A percentile compares a stretch with the other conserved stretches of the same genome.
These are phyloP conservation scores for Brienomyrus brachyistius DNA, from an alignment of 2,113 vertebrate genomes.

Conservation along the genomic window DNA sequence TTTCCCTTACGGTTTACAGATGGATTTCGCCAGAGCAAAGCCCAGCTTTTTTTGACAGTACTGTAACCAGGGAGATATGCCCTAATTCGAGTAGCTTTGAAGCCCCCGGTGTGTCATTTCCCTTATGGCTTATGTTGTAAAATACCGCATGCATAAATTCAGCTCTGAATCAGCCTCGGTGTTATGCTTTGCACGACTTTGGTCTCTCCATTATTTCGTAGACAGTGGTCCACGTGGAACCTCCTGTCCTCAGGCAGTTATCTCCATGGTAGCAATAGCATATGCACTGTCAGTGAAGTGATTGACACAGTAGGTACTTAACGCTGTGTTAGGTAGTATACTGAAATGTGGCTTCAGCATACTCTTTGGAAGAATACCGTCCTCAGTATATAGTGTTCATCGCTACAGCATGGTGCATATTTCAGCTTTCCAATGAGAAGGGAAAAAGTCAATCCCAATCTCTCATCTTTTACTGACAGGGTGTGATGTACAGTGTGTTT, in stretches of 20 bases:
- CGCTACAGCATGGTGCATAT: neutral
- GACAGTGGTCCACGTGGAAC: neutral
- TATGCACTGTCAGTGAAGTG: neutral
- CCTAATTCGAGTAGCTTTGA: neutral
- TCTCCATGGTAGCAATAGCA: neutral
- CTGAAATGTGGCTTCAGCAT: neutral
- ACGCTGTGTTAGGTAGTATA: neutral
- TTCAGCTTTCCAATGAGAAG: neutral
- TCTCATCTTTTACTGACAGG: neutral
- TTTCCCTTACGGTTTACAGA: neutral
- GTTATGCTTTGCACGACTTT: neutral
- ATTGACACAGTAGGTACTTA: neutral
- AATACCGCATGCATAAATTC: neutral
- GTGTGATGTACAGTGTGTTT: neutral
- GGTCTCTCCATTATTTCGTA: neutral
- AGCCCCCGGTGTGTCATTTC: neutral
- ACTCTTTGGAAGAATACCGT: neutral
- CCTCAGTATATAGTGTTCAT: neutral
- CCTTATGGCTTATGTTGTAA: neutral
- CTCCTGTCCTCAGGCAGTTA: neutral
- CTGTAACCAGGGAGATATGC: conserved; percentile 11
- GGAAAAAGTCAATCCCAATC: neutral
- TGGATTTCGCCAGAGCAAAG: neutral
- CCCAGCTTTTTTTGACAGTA: neutral
- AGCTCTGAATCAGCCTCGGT: neutral